Percentiles rank a stretch among this genome's conserved stretches.
These are phyloP conservation scores for Neolamprologus devosi DNA, from an alignment of 2,113 vertebrate genomes.

Conservation along the genomic window DNA sequence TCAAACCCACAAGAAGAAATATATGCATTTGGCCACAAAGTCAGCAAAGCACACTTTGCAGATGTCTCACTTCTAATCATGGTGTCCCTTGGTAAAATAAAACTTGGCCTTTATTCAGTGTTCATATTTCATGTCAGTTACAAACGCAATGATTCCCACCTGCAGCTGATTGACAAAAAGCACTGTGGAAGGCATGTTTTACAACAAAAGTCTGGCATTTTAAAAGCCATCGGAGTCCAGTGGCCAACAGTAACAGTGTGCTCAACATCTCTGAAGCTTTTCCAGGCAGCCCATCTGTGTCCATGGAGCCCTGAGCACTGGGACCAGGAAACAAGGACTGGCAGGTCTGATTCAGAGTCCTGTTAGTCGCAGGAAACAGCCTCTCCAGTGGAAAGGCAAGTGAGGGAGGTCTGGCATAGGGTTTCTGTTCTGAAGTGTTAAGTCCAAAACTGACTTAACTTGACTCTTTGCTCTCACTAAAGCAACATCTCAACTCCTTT, in stretches of 20 bases:
- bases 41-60: constrained; percentile 9
- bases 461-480: not conserved
- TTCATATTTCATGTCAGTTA: constrained; percentile 1
- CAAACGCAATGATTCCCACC: not conserved
- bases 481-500: not conserved
- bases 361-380: constrained; percentile 46
- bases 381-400: constrained; percentile 2
- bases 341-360: constrained; percentile 32
- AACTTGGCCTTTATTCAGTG: constrained; percentile 9
- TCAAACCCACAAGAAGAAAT: constrained; percentile 1
- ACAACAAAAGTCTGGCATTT: constrained; percentile 44
- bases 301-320: constrained; percentile 16
- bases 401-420: constrained; percentile 20
- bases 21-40: constrained; percentile 11
- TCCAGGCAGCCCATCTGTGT: constrained; percentile 46
- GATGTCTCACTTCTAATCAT: constrained; percentile 3
- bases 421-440: constrained; percentile 15
- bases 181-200: constrained; percentile 36
- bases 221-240: not conserved
- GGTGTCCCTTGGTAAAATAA: constrained; percentile 16
- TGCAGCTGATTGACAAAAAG: constrained; percentile 33
- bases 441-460: constrained; percentile 1
- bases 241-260: constrained; percentile 62
- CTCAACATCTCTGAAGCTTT: constrained; percentile 30
- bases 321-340: constrained; percentile 57